phyloP scores from a whole-genome alignment of 1,140 invertebrate species.

The Contarinia nasturtii region DNA sequence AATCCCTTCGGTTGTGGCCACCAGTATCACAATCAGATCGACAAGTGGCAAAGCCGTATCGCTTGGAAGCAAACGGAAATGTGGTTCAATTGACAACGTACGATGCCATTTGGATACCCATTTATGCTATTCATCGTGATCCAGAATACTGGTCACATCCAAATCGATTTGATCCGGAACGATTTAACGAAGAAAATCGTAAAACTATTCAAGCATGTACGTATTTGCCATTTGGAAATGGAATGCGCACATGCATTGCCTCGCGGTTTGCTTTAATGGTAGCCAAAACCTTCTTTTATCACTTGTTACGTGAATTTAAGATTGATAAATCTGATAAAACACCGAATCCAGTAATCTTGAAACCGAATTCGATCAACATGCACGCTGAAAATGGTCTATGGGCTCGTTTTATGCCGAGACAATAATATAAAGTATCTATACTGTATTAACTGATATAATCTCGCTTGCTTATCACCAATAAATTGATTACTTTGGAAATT shows the following conservation, averaged over 20 bases:
- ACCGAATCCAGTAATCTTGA: conserved; percentile 7
- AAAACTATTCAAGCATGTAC: conserved; percentile 17
- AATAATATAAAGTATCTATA: too few species aligned
- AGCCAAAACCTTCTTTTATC: conserved; percentile 29
- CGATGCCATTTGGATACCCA: conserved; percentile 13
- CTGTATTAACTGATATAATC: too few species aligned
- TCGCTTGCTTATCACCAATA: too few species aligned
- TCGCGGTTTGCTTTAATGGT: conserved; percentile 33
- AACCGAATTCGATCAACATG: conserved; percentile 6
- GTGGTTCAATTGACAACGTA: conserved; percentile 10
- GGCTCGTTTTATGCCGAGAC: conserved; percentile 8
- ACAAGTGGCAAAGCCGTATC: conserved; percentile 18
- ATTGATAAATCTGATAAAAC: conserved; percentile 9
- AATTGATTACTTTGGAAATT: too few species aligned
- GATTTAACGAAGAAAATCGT: conserved; percentile 29
- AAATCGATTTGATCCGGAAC: conserved; percentile 29
- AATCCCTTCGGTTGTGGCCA: conserved; percentile 34
- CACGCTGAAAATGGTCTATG: conserved; percentile 5
- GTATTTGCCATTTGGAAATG: conserved; percentile 33
- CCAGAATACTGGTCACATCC: conserved; percentile 29
- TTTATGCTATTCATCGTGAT: conserved; percentile 28
- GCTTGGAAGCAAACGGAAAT: background rate
- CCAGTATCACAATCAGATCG: conserved; percentile 30
- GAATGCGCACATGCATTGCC: conserved; percentile 24
- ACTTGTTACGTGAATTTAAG: conserved; percentile 11